A percentile compares a stretch with the other conserved stretches of the same genome.
Evolutionary conservation across 2,797 vertebrate species (phyloP).

Genomic region (Microchirus variegatus): DNA sequence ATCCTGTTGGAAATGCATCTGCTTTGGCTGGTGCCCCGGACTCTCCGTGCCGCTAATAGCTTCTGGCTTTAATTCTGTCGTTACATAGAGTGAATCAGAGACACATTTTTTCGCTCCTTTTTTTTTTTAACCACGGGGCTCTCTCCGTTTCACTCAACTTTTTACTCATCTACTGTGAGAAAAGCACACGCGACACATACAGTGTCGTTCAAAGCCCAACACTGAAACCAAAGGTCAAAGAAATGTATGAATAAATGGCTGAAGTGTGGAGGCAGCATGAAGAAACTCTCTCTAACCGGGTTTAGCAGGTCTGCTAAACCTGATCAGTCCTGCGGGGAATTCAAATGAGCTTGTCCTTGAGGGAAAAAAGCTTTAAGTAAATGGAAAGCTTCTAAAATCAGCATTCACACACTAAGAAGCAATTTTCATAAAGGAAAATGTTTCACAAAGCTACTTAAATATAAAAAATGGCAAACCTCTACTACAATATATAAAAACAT

Average conservation of each 20-base stretch:
- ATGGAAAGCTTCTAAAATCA: constrained; percentile 58
- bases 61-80: constrained; percentile 86
- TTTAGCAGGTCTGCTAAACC: constrained; percentile 60
- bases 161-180: neutral
- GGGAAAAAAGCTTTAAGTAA: constrained; percentile 56
- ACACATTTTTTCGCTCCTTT: constrained; percentile 64
- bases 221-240: constrained; percentile 87
- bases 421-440: constrained; percentile 48
- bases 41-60: constrained; percentile 64
- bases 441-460: constrained; percentile 47
- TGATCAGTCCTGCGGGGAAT: constrained; percentile 54
- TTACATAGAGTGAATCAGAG: constrained; percentile 86
- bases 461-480: constrained; percentile 20
- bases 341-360: constrained; percentile 62
- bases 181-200: constrained; percentile 31
- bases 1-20: constrained; percentile 69
- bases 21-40: constrained; percentile 74
- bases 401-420: constrained; percentile 40
- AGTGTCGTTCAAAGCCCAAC: constrained; percentile 55
- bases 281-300: constrained; percentile 60
- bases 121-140: constrained; percentile 26
- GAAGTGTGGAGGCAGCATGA: constrained; percentile 78
- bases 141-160: constrained; percentile 3
- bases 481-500: neutral
- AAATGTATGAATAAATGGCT: constrained; percentile 86